phyloP scores from a whole-genome alignment of 1,140 invertebrate genomes.

The Drosophila biarmipes region DNA sequence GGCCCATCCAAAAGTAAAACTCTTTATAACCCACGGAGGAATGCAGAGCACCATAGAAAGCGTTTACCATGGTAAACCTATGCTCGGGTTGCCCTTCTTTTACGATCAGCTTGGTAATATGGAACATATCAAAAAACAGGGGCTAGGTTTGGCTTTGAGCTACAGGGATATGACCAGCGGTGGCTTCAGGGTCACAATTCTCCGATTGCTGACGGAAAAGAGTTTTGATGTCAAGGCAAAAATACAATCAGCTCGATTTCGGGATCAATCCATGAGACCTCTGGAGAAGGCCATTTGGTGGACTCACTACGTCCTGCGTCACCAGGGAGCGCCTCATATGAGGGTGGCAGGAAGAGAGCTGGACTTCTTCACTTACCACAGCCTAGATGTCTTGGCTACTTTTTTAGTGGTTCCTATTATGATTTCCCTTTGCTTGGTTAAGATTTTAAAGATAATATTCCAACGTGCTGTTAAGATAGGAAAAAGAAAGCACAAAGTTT shows the following conservation, averaged over 20 bases:
- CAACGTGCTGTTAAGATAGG: not conserved
- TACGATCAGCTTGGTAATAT: conserved; percentile 59
- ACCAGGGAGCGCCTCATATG: conserved; percentile 82
- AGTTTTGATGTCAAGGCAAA: conserved; percentile 25
- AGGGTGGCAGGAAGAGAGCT: conserved; percentile 73
- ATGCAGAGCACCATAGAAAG: conserved; percentile 85
- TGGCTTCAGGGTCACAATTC: not conserved
- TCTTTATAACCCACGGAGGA: conserved; percentile 87
- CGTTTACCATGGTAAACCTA: conserved; percentile 58
- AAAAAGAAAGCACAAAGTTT: conserved; percentile 8
- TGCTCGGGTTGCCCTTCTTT: conserved; percentile 58
- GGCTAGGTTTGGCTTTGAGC: conserved; percentile 84
- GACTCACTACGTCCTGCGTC: conserved; percentile 86
- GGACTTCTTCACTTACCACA: conserved; percentile 55
- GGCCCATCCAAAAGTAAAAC: conserved; percentile 81
- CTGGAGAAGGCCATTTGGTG: conserved; percentile 87
- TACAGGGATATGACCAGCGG: conserved; percentile 20
- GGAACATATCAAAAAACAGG: conserved; percentile 79
- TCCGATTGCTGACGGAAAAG: conserved; percentile 30
- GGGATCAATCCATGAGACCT: conserved; percentile 85
- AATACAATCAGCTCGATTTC: conserved; percentile 85
- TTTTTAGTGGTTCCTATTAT: not conserved
- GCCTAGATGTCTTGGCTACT: conserved; percentile 37
- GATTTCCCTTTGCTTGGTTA: not conserved
- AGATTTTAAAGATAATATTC: not conserved